These are phyloP conservation scores for Hydrozoanthus tunicans DNA, from an alignment of 64 coral and sea anemone genomes.

Conservation along the genomic window DNA sequence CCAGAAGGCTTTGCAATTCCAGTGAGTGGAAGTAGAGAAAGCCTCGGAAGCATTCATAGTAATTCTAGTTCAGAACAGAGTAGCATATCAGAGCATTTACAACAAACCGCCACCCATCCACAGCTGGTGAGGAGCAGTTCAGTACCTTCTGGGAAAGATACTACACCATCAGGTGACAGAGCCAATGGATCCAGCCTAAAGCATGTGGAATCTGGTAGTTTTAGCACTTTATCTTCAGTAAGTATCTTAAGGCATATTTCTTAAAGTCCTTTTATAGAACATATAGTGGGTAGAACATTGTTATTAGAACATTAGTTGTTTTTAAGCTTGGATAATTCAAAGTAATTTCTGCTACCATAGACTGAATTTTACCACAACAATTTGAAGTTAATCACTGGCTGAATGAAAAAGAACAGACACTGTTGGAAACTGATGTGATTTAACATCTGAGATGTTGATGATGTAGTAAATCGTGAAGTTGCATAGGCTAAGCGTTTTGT, in stretches of 20 bases:
- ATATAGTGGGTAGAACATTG: neutral
- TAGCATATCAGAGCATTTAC: slow-evolving; percentile 1
- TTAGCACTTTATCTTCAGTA: slow-evolving; percentile 21
- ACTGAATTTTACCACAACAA: neutral
- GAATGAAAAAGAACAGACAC: no score
- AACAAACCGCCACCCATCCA: neutral
- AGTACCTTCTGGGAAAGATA: neutral
- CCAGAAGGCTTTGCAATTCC: slow-evolving; percentile 78
- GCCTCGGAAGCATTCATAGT: slow-evolving; percentile 76
- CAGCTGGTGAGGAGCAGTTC: slow-evolving; percentile 3
- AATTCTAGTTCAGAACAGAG: slow-evolving; percentile 81
- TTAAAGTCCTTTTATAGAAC: no score
- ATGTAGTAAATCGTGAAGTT: no score
- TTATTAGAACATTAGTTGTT: no score
- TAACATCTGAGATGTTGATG: no score
- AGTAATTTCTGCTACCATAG: no score
- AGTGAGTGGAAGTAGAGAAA: slow-evolving; percentile 71
- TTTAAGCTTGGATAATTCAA: no score
- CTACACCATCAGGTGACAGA: neutral
- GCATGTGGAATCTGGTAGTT: slow-evolving; percentile 6
- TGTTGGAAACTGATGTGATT: no score
- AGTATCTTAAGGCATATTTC: neutral
- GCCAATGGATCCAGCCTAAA: neutral
- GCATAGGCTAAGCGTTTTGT: no score
- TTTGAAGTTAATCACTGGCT: no score